Evolutionary conservation across 2,113 vertebrate species (phyloP), one percentile per base, ranked within the genome.

Genomic region (Xyrauchen texanus): DNA sequence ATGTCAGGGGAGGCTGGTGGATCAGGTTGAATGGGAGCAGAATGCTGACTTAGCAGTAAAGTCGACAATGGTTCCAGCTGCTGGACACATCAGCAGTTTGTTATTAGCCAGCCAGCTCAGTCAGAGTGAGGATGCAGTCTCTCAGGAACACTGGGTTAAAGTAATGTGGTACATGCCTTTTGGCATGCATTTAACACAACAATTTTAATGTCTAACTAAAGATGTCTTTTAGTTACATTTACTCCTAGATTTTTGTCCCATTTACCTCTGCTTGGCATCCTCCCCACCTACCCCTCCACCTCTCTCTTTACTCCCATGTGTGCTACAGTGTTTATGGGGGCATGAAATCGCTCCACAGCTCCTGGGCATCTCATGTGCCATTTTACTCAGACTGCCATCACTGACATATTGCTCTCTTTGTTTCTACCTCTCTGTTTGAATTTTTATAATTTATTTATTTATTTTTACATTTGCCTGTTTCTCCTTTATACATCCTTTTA

Each of bases 301-400:
- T 64, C 77, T 85, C 63, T 82, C 68, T 45, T 61, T 77, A 57
- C 78, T 78, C 70, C 9, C 62, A 44, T 84, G 81, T 87, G 85
- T 53, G 77, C 84, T 82, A 81, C 81, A 86, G 84, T 90, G 90
- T 90, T 93, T 93, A 93, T 91, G 90, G 84, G 93, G 87, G 90
- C 91, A 91, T 94, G 90, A 94, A 94, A 94, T 94, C 75, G 80
- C 85, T 88, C 88, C 82, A 89, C 82, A 90, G 88, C 91, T 88
- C 77, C 55, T 79, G 85, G 89, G 89, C 87, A 89, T 85, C 84
- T 72, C 65, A 79, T 81, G 71, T 76, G 79, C 67, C 0, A 57
- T 78, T 86, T 78, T 83, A 75, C 77, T 83, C 85, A 88, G 82
- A 87, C 85, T 67, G 16, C 52, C 34, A 76, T 70, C 66, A 58